Conservation (phyloP, 2,888 invertebrate genomes). For the Laothoe populi region DNA sequence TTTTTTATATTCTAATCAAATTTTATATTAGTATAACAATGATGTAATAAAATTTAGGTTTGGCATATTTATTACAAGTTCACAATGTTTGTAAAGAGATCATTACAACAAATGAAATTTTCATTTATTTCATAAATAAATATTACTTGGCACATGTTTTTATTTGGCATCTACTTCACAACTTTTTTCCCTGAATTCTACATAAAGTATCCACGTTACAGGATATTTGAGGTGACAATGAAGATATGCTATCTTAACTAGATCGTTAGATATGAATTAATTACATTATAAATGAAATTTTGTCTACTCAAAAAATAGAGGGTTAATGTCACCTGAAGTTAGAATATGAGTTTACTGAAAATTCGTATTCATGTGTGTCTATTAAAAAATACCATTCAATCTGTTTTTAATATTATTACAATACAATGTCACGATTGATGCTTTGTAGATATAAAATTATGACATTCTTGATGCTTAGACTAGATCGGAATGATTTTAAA, state of each 20-base stretch:
- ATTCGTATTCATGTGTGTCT: too few relatives aligned
- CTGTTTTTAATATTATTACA: too few relatives aligned
- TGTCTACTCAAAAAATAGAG: too few relatives aligned
- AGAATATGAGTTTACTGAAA: too few relatives aligned
- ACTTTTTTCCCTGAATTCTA: background rate
- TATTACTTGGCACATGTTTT: constrained; percentile 5
- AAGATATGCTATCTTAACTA: background rate
- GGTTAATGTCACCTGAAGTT: too few relatives aligned
- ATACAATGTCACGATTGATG: too few relatives aligned
- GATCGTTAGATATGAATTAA: constrained; percentile 18
- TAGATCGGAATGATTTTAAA: too few relatives aligned
- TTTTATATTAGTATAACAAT: constrained; percentile 8
- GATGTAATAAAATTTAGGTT: background rate
- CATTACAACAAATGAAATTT: background rate
- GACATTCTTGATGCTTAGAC: too few relatives aligned
- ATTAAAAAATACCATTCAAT: too few relatives aligned
- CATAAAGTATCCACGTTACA: background rate
- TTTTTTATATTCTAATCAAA: background rate
- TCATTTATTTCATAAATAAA: background rate
- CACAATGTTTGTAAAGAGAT: background rate
- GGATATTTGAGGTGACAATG: background rate
- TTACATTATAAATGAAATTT: constrained; percentile 14
- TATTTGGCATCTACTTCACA: constrained; percentile 6
- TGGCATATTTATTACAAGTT: constrained; percentile 8
- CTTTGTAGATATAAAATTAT: too few relatives aligned